Evolutionary conservation across 2,888 invertebrate species (phyloP).

Genomic region (Polydesmus complanatus): DNA sequence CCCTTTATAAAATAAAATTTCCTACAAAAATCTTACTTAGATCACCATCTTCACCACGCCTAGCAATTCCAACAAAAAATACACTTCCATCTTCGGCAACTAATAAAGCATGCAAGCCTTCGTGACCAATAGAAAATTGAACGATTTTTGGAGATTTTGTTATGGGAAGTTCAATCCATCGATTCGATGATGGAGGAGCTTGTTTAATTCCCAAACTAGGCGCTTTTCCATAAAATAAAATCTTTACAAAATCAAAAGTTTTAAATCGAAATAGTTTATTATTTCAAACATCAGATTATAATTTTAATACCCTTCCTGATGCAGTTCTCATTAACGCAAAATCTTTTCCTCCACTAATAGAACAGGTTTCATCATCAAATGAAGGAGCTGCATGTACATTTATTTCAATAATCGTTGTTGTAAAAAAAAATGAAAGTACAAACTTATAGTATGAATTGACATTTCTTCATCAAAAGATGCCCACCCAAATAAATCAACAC

Average conservation of each 20-base stretch:
- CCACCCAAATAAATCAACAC: slow-evolving; percentile 59
- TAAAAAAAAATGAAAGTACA: slow-evolving; percentile 28
- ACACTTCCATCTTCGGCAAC: slow-evolving; percentile 87
- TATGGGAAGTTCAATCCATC: slow-evolving; percentile 40
- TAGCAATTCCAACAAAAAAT: slow-evolving; percentile 70
- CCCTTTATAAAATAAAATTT: slow-evolving; percentile 1
- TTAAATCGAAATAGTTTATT: background rate
- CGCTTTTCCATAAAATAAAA: slow-evolving; percentile 76
- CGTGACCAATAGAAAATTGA: slow-evolving; percentile 80
- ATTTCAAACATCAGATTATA: background rate
- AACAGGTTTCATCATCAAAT: slow-evolving; percentile 62
- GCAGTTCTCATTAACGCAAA: slow-evolving; percentile 70
- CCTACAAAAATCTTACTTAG: slow-evolving; percentile 37
- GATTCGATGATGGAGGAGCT: slow-evolving; percentile 29
- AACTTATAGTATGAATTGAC: slow-evolving; percentile 30
- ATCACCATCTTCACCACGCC: slow-evolving; percentile 88
- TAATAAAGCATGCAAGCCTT: slow-evolving; percentile 78
- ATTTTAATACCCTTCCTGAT: slow-evolving; percentile 58
- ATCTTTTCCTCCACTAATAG: slow-evolving; percentile 74
- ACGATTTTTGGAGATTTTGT: slow-evolving; percentile 57
- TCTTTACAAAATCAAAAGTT: slow-evolving; percentile 34
- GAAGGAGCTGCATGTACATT: slow-evolving; percentile 33
- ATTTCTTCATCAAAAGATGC: slow-evolving; percentile 54
- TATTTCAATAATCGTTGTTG: slow-evolving; percentile 18
- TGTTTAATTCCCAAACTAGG: slow-evolving; percentile 69